Evolutionary conservation across 1,140 invertebrate genomes (phyloP).

Genomic region (Papilio machaon): DNA sequence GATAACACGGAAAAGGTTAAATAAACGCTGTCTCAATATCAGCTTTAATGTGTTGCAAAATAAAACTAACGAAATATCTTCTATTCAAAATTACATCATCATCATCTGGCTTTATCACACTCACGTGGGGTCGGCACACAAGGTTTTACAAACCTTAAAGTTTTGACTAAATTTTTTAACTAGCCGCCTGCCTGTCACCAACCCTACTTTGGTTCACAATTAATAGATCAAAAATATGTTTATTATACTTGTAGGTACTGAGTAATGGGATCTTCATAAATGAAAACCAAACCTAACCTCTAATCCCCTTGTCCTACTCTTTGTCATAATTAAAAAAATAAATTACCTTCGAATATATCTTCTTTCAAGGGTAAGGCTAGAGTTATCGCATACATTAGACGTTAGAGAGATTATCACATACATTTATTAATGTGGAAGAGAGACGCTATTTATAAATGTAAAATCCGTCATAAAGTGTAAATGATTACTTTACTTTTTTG

Average conservation of each 20-base stretch:
- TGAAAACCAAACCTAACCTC: too few species aligned
- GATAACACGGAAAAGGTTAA: constrained; percentile 9
- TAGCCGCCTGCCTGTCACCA: too few species aligned
- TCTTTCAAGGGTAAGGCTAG: neutral
- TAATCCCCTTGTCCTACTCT: too few species aligned
- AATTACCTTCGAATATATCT: neutral
- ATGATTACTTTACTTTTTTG: neutral
- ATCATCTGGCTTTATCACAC: too few species aligned
- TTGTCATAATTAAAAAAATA: neutral
- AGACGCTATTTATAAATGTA: neutral
- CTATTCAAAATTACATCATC: too few species aligned
- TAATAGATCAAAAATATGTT: neutral
- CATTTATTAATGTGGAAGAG: neutral
- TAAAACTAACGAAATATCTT: neutral
- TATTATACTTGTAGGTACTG: neutral
- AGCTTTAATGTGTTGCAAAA: neutral
- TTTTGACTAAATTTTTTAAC: too few species aligned
- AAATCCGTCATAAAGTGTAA: too few species aligned
- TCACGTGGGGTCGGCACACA: too few species aligned
- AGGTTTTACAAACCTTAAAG: too few species aligned
- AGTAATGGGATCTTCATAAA: too few species aligned
- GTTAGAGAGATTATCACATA: neutral
- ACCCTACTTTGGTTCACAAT: neutral
- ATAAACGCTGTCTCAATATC: neutral
- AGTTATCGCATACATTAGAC: neutral